These are phyloP conservation scores for Gadopsis bispinosus DNA, from an alignment of 2,797 vertebrate genomes.

Conservation along the genomic window DNA sequence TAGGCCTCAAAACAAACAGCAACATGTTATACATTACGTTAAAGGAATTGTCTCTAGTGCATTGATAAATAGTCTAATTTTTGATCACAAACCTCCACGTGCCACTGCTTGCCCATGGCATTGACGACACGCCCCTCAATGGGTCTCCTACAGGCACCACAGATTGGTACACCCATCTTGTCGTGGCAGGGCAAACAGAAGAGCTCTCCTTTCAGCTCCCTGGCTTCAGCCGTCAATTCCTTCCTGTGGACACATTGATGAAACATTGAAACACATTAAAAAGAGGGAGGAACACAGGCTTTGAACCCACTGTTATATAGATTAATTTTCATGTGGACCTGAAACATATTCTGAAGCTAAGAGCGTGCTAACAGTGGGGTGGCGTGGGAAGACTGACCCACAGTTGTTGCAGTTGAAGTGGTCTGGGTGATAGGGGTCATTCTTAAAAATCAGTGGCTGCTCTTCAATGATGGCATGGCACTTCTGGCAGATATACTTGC, in stretches of 20 bases:
- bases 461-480: conserved; percentile 98
- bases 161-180: conserved; percentile 99
- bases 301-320: not conserved
- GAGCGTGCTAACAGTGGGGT: not conserved
- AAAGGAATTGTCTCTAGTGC: not conserved
- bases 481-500: conserved; percentile 93
- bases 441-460: conserved; percentile 96
- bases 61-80: not conserved
- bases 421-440: conserved; percentile 98
- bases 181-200: conserved; percentile 98
- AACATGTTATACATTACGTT: not conserved
- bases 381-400: conserved; percentile 82
- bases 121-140: conserved; percentile 98
- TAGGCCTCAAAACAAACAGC: conserved; percentile 1
- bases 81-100: conserved; percentile 92
- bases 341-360: not conserved
- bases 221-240: conserved; percentile 95
- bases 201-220: conserved; percentile 96
- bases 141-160: conserved; percentile 95
- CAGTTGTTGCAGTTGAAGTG: conserved; percentile 99
- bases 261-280: not conserved
- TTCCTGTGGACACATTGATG: conserved; percentile 84
- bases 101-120: conserved; percentile 99
- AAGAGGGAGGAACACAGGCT: not conserved
- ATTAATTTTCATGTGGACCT: not conserved